Evolutionary conservation across 2,113 vertebrate genomes (phyloP), one percentile per base, ranked within the genome.

Genomic region (Cairina moschata): DNA sequence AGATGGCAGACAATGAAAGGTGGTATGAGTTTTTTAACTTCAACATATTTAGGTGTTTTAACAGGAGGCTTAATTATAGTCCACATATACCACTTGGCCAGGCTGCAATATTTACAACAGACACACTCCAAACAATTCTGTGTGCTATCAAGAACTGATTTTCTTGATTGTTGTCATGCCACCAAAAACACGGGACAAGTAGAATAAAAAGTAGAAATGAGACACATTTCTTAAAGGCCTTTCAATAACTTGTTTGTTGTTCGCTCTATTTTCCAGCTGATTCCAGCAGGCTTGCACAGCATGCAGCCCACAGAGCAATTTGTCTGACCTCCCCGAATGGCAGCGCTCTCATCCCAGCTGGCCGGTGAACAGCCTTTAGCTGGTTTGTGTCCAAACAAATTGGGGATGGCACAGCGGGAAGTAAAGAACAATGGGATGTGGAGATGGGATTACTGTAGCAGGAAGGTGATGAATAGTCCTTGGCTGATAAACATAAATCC

Each of bases 151-250:
- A 59, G 48, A 85, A 86, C 7, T 80, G 71, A 84, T 68, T 68
- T 0, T 44, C 90, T 13, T 86, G 73, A 68, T 40, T 82, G 65
- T n/a, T 86, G 90, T 40, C 76, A 36, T 5, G 48, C 48, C 56
- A 78, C 79, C 59, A 44, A 83, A 94, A 91, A 83, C 0, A 2
- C 3, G 14, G 56, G 0, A 1, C 0, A 0, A 83, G 78, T 0
- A 0, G 52, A 91, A 79, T 62, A 34, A 73, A 36, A 83, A 58
- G 20, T n/a, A 56, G 79, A 44, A 93, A 65, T 0, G 0, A 79
- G 75, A 81, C 55, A 17, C 2, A 0, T 71, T 71, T 60, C 76
- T 68, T 52, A 67, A 78, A 72, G 52, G 32, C 29, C 60, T 60
- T 36, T 83, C 79, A 75, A 9, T 5, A 26, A 31, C 42, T 69